A percentile compares a stretch with the other conserved stretches of the same genome.
Conservation (phyloP, 2,888 invertebrate genomes). For the Clepsis dumicolana region DNA sequence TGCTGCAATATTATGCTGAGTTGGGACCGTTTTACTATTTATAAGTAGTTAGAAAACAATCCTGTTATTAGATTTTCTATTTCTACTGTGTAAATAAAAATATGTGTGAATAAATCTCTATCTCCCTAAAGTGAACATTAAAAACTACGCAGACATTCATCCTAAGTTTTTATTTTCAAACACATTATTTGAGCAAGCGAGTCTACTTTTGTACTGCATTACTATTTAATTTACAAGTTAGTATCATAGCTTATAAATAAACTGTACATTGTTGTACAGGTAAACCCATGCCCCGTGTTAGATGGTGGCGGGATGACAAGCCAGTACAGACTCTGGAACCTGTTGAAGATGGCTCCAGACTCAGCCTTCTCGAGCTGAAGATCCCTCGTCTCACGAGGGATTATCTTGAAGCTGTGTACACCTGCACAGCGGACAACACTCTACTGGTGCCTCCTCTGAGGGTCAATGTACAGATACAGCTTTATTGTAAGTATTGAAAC, state of each 20-base stretch:
- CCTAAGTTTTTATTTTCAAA: too few species aligned
- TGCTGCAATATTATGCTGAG: too few species aligned
- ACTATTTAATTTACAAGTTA: too few species aligned
- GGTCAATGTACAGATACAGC: slow-evolving; percentile 89
- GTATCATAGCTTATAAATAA: neutral
- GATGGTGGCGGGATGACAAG: slow-evolving; percentile 82
- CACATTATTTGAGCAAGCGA: too few species aligned
- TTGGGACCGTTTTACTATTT: too few species aligned
- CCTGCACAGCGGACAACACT: slow-evolving; percentile 91
- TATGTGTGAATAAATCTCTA: too few species aligned
- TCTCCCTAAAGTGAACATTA: too few species aligned
- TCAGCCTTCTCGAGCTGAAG: slow-evolving; percentile 70
- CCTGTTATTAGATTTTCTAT: too few species aligned
- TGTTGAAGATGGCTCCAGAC: slow-evolving; percentile 68
- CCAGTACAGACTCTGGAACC: slow-evolving; percentile 73
- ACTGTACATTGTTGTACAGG: slow-evolving; percentile 58
- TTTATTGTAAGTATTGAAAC: slow-evolving; percentile 85
- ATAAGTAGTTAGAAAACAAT: too few species aligned
- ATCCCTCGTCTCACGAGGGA: slow-evolving; percentile 83
- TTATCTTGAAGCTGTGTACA: slow-evolving; percentile 89
- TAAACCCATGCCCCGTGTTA: slow-evolving; percentile 78
- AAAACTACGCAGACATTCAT: too few species aligned
- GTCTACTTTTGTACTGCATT: too few species aligned
- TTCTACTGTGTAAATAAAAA: too few species aligned
- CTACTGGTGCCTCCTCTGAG: slow-evolving; percentile 88